phyloP scores from a whole-genome alignment of 2,113 vertebrate species.

The Melanerpes aurifrons region DNA sequence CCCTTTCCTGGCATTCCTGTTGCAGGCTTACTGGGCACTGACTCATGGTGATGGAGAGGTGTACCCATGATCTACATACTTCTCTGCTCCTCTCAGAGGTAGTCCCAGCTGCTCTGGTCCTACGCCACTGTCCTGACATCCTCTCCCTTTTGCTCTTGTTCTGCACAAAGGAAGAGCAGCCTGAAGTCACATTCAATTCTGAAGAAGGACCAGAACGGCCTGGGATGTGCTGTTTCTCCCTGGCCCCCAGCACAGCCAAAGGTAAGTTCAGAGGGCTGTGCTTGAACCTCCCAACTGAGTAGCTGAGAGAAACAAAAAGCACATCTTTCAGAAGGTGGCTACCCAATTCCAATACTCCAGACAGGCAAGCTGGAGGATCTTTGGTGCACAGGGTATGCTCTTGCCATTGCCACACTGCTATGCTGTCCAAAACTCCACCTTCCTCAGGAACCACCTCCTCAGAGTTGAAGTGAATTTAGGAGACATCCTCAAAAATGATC shows the following conservation, averaged over 20 bases:
- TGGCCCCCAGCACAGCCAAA: not conserved
- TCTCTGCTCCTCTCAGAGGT: not conserved
- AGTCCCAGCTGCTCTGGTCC: not conserved
- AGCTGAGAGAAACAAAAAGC: not conserved
- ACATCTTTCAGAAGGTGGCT: not conserved
- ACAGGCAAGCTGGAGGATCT: not conserved
- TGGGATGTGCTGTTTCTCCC: not conserved
- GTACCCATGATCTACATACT: not conserved
- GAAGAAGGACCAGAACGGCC: not conserved
- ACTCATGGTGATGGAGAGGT: not conserved
- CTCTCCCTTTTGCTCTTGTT: not conserved
- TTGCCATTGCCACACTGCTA: rapidly evolving
- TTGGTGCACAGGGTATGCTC: not conserved
- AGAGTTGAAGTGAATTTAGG: not conserved
- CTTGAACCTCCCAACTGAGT: not conserved
- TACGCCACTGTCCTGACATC: not conserved
- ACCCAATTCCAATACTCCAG: not conserved
- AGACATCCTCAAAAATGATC: conserved; percentile 1
- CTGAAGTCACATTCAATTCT: not conserved
- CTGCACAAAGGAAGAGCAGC: not conserved
- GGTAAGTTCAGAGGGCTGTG: not conserved
- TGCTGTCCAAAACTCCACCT: not conserved
- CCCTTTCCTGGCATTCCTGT: not conserved
- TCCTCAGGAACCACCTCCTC: not conserved
- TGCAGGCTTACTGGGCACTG: not conserved